Evolutionary conservation across 2,113 vertebrate genomes (phyloP).

Genomic region (Cepphus grylle): DNA sequence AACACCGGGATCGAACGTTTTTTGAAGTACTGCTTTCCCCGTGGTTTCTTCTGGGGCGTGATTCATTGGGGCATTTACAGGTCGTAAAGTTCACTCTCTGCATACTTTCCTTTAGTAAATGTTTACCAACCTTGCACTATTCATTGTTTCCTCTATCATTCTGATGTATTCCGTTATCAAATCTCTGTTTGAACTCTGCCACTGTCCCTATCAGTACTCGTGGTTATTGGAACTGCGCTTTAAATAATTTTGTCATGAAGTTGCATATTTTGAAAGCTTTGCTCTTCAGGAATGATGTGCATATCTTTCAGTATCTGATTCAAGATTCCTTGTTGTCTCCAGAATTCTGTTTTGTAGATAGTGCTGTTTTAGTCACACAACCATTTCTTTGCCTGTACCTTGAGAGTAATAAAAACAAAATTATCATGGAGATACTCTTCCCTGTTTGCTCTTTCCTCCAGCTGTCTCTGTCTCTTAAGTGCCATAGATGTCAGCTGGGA

Average conservation of each 20-base stretch:
- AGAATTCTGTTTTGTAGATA: background rate
- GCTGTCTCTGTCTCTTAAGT: background rate
- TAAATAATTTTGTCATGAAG: background rate
- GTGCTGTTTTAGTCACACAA: background rate
- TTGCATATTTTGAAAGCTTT: background rate
- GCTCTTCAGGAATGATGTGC: background rate
- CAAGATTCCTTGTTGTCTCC: background rate
- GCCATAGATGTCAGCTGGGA: background rate
- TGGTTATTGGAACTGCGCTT: background rate
- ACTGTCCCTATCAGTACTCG: background rate
- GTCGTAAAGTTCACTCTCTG: background rate
- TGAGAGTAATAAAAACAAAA: background rate
- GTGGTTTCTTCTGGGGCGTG: background rate
- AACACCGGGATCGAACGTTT: fast-evolving
- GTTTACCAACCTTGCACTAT: background rate
- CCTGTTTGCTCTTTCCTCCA: background rate
- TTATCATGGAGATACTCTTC: background rate
- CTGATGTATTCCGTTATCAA: background rate
- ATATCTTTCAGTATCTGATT: background rate
- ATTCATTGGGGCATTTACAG: background rate
- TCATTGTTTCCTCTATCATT: background rate
- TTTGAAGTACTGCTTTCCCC: background rate
- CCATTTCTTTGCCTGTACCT: background rate
- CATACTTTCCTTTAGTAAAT: background rate
- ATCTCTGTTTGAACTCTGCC: background rate